Percentiles rank a stretch among this genome's conserved stretches.
Evolutionary conservation across 2,113 vertebrate species (phyloP).

Genomic region (Fulmarus glacialis): DNA sequence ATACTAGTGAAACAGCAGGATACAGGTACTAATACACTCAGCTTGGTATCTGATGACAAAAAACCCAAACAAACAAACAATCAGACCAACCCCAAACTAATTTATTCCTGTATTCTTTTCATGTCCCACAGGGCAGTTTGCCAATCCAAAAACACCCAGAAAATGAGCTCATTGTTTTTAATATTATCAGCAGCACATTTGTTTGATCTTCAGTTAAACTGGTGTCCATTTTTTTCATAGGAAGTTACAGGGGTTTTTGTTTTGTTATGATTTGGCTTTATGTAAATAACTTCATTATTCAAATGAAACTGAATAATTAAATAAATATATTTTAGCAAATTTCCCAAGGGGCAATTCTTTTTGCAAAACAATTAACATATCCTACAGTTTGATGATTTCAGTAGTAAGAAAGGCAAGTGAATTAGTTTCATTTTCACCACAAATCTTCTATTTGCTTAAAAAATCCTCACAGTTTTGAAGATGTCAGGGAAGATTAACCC

Average conservation of each 20-base stretch:
- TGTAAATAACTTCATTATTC: background rate
- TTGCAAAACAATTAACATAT: background rate
- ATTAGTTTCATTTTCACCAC: constrained; percentile 1
- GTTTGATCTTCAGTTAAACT: background rate
- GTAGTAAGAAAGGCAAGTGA: background rate
- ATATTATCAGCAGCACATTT: background rate
- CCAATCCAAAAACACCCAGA: background rate
- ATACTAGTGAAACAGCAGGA: background rate
- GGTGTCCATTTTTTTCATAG: background rate
- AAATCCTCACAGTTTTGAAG: background rate
- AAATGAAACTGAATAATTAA: background rate
- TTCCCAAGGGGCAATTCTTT: background rate
- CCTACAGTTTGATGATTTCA: background rate
- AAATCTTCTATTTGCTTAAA: background rate
- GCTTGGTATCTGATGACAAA: background rate
- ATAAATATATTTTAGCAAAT: background rate
- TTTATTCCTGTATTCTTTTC: background rate
- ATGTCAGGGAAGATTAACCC: constrained; percentile 23
- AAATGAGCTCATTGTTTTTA: background rate
- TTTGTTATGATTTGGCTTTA: background rate
- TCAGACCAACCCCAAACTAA: background rate
- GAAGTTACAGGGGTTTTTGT: background rate
- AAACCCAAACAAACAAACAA: background rate
- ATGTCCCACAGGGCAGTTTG: background rate
- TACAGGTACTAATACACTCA: background rate